Evolutionary conservation across 2,888 invertebrate species (phyloP).

Genomic region (Lingula anatina): DNA sequence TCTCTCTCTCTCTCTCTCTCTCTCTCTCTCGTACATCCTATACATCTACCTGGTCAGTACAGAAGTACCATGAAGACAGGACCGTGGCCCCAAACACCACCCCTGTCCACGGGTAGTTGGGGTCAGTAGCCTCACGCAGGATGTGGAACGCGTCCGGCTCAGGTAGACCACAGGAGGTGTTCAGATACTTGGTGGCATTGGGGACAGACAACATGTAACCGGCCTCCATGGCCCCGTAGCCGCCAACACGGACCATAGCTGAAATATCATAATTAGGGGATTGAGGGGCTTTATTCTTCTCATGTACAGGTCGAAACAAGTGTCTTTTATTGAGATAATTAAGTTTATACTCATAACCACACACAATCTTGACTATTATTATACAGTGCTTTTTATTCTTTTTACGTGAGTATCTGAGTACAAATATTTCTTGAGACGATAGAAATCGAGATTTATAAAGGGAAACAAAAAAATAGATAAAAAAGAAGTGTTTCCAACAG

Average conservation of each 20-base stretch:
- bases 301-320: background rate
- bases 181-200: too few species aligned
- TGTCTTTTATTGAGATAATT: too few species aligned
- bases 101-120: background rate
- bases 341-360: too few species aligned
- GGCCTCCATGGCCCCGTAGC: slow-evolving; percentile 8
- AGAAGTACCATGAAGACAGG: background rate
- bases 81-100: background rate
- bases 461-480: too few species aligned
- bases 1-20: background rate
- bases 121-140: background rate
- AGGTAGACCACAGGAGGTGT: background rate
- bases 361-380: too few species aligned
- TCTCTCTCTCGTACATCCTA: background rate
- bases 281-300: background rate
- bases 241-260: slow-evolving; percentile 15
- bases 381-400: too few species aligned
- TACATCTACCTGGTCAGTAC: background rate
- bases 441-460: too few species aligned
- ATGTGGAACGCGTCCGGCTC: background rate
- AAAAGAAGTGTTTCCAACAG: too few species aligned
- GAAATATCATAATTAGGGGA: background rate
- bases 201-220: slow-evolving; percentile 16
- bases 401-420: too few species aligned
- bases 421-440: too few species aligned